Base-by-base conservation (phyloP, 2,888 invertebrate genomes). In the Gastracanthus pulcherrimus region DNA sequence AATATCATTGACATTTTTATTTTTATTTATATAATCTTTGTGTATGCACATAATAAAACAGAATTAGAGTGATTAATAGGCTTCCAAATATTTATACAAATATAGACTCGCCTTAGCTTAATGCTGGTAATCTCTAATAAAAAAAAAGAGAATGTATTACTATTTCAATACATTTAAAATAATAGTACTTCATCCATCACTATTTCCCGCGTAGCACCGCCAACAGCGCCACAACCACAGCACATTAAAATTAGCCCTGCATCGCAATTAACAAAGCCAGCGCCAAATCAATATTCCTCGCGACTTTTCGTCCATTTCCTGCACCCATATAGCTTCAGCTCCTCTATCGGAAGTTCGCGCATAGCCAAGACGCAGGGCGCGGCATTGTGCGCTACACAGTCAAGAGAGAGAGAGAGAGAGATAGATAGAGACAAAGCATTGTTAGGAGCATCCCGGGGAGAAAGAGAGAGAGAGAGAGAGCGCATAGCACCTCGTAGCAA, bases 251-350 rank as follows among this genome's bases (percentile, higher is more conserved):
- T 62, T 62, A 9, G 7, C 11, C 29, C 26, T 26, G 48, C 51
- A 19, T 70, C 51, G n/a, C 51, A 31, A 51, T 51, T 19, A 36
- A 23, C 31, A 23, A 70, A 69, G 36, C 71, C 4, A 23, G n/a
- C n/a, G n/a, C n/a, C 19, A 38, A 58, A 71, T 71, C 38, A 71
- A 71, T 71, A 71, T 71, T 71, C 71, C 71, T 26, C 2, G 38
- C 16, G n/a, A 55, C 71, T 71, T 58, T 71, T 71, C 71, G 31
- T 16, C 55, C 36, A 36, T 29, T 71, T 71, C 71, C 69, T 45
- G 5, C 11, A 11, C n/a, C 29, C 19, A 1, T 26, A 19, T 9
- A 36, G 34, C 55, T 7, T n/a, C 69, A 34, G 16, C 51, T 3
- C 26, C 7, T 19, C 38, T 55, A 26, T 55, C 55, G 23, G 23